Evolutionary conservation across 2,113 vertebrate genomes (phyloP).

Genomic region (Atractosteus spatula): DNA sequence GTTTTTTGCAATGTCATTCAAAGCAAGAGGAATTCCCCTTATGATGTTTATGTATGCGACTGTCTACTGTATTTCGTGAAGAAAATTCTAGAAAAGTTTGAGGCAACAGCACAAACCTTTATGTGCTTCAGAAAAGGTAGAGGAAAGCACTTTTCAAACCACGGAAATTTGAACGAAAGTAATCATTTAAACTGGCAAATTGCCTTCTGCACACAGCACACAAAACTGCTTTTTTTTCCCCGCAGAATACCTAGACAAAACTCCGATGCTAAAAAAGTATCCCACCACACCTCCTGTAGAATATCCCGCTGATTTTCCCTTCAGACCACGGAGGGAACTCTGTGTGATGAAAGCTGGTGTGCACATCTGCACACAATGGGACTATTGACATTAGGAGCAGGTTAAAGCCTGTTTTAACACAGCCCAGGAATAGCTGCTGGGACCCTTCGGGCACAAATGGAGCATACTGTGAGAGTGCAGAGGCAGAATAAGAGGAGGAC

Average conservation of each 20-base stretch:
- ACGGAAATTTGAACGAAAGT: not conserved
- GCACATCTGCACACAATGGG: slow-evolving; percentile 70
- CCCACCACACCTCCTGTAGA: not conserved
- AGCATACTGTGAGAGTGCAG: slow-evolving; percentile 21
- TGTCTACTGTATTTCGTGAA: too few species aligned
- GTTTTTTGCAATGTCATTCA: too few species aligned
- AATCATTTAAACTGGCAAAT: not conserved
- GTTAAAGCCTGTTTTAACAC: slow-evolving; percentile 70
- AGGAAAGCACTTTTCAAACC: not conserved
- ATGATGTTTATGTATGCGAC: too few species aligned
- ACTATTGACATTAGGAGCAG: slow-evolving; percentile 67
- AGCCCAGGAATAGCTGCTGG: slow-evolving; percentile 46
- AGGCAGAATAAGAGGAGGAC: slow-evolving; percentile 38
- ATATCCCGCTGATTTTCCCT: slow-evolving; percentile 17
- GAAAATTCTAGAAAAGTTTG: not conserved
- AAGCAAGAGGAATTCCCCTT: too few species aligned
- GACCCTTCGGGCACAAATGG: not conserved
- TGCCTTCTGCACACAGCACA: not conserved
- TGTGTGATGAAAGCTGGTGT: slow-evolving; percentile 65
- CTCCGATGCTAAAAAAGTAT: not conserved
- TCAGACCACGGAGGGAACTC: slow-evolving; percentile 54
- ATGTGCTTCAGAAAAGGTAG: not conserved
- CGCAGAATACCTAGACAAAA: slow-evolving; percentile 1
- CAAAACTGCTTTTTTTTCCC: not conserved
- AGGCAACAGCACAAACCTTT: not conserved